These are phyloP conservation scores for Bacillus rossius DNA, from an alignment of 1,140 invertebrate species.

Conservation along the genomic window DNA sequence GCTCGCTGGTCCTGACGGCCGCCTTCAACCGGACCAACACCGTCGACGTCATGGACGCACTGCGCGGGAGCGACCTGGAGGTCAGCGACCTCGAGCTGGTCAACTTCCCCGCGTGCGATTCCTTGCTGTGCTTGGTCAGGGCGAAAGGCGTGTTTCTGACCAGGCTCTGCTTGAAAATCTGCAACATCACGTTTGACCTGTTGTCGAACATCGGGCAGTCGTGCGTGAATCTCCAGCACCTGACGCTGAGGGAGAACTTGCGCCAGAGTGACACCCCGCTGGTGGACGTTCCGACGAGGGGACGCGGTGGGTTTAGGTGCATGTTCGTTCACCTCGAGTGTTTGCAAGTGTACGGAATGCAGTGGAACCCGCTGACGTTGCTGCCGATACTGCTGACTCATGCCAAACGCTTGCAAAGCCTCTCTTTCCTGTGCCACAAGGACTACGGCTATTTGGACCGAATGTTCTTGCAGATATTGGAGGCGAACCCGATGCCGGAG, in stretches of 20 bases:
- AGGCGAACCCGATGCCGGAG: slow-evolving; percentile 4
- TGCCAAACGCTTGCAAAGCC: slow-evolving; percentile 5
- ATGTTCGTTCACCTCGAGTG: slow-evolving; percentile 6
- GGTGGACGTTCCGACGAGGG: background rate
- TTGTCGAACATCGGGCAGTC: slow-evolving; percentile 3
- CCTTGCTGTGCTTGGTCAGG: background rate
- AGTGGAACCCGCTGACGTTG: slow-evolving; percentile 4
- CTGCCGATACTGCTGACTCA: slow-evolving; percentile 8
- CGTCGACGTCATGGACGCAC: background rate
- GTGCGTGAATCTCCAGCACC: slow-evolving; percentile 2
- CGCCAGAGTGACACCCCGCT: background rate
- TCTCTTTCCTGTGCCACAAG: background rate
- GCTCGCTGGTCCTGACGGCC: background rate
- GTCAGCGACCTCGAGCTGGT: slow-evolving; percentile 3
- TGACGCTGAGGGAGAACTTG: background rate
- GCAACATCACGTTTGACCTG: background rate
- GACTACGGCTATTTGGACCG: background rate
- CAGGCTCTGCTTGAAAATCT: background rate
- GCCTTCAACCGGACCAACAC: background rate
- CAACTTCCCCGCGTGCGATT: slow-evolving; percentile 4
- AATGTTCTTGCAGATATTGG: background rate
- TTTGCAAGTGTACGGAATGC: background rate
- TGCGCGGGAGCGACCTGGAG: background rate
- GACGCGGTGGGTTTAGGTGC: background rate
- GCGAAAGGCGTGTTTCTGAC: background rate